A percentile compares a stretch with the other conserved stretches of the same genome.
Conservation (phyloP, 1,140 invertebrate genomes). For the Teleopsis dalmanni region DNA sequence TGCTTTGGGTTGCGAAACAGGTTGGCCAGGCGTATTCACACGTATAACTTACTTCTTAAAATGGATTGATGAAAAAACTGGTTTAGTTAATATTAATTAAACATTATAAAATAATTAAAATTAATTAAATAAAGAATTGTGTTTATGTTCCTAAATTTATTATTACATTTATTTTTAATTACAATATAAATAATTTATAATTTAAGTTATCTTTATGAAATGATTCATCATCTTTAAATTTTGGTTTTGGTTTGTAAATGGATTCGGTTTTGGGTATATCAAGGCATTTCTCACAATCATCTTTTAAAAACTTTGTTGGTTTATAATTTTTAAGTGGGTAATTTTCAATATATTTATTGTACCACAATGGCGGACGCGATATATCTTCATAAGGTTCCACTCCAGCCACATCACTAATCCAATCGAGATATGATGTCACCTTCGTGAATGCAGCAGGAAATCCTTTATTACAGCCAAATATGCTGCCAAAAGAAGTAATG, state of each 20-base stretch:
- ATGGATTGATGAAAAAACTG: conserved; percentile 45
- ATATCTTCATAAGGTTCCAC: conserved; percentile 13
- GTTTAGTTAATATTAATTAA: conserved; percentile 22
- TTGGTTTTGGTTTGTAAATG: too few species aligned
- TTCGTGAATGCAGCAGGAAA: conserved; percentile 51
- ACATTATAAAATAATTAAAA: too few species aligned
- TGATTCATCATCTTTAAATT: too few species aligned
- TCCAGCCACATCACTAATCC: conserved; percentile 47
- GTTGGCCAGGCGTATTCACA: conserved; percentile 49
- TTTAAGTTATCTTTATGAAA: too few species aligned
- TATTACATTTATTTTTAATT: too few species aligned
- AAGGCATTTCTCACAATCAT: background rate
- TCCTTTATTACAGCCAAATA: conserved; percentile 48
- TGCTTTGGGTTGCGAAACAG: conserved; percentile 46
- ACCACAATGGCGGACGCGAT: background rate
- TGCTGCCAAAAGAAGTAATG: conserved; percentile 50
- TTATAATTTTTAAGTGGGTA: background rate
- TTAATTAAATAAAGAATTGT: too few species aligned
- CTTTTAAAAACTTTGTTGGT: background rate
- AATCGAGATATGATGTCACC: conserved; percentile 49
- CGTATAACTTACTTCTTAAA: conserved; percentile 48
- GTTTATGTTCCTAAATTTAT: too few species aligned
- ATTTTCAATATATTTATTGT: background rate
- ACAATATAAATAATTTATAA: too few species aligned
- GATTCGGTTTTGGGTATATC: background rate